Conservation (phyloP, 2,113 vertebrate genomes). For the Orientallactaga bullata region DNA sequence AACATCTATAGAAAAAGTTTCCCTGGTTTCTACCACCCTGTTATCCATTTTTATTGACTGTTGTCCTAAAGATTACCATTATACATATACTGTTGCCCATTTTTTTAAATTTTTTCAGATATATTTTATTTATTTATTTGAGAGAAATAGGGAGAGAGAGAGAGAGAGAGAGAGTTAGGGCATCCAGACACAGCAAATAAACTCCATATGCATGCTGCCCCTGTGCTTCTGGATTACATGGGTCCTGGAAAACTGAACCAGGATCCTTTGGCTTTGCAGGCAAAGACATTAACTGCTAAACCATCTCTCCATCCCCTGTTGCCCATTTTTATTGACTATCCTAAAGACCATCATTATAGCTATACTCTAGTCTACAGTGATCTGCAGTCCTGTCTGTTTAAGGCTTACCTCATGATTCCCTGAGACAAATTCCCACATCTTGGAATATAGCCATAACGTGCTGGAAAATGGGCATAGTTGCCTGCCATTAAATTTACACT, state of each 20-base stretch:
- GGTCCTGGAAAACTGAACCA: too few species aligned
- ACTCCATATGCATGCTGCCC: too few species aligned
- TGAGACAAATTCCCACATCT: constrained; percentile 10
- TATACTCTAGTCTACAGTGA: neutral
- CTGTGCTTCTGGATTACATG: too few species aligned
- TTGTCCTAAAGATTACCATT: neutral
- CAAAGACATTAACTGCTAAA: too few species aligned
- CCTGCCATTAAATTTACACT: neutral
- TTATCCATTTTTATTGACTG: neutral
- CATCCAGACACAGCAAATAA: too few species aligned
- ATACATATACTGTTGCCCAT: neutral
- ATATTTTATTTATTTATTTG: too few species aligned
- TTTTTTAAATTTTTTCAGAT: neutral
- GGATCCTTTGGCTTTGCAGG: too few species aligned
- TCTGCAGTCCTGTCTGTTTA: neutral
- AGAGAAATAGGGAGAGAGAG: too few species aligned
- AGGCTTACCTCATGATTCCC: neutral
- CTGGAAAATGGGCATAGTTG: neutral
- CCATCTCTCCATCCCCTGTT: too few species aligned
- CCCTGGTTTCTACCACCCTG: neutral
- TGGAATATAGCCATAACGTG: neutral
- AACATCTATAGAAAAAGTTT: neutral
- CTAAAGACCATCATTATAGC: neutral
- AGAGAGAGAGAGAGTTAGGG: too few species aligned
- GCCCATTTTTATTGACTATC: neutral